Base-by-base conservation (phyloP, 2,888 invertebrate genomes). In the Acholoe squamosa region DNA sequence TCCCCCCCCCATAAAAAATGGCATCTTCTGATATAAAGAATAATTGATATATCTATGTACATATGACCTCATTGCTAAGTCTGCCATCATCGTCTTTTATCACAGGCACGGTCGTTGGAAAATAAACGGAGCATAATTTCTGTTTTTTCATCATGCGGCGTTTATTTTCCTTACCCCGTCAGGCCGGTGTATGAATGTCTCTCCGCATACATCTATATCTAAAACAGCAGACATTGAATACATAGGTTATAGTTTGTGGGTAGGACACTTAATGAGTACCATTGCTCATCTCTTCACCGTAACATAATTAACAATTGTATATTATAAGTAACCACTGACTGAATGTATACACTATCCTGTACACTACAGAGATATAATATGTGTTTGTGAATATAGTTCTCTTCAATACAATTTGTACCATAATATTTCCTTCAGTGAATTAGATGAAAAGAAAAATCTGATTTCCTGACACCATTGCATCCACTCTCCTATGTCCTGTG, bases 11-110 rank as follows among this genome's bases (percentile, higher is more conserved):
- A 5, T 3, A 14, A 1, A 25, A 71, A 28, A 14, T 28, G 71
- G 5, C 25, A 71, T 25, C 16, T 61, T 61, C 22, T 19, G 3
- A 28, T 28, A 16, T 28, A 14, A 22, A n/a, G 0, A 14, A 28
- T 28, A 71, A 71, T 71, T 14, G 33, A 34, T 80, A 80, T 33
- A 80, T n/a, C n/a, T 80, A 33, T 80, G 19, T 80, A 71, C 43
- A 80, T 22, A 80, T 28, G 19, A 28, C 76, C 28, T n/a, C 28
- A 5, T 5, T n/a, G 16, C 61, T 28, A 28, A 76, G 31, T 1
- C 5, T 80, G 19, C 22, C n/a, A 34, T 80, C n/a, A 0, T 80
- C 28, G 31, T 76, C 25, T 76, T 76, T 34, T 80, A 80, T 80
- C 80, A 80, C 80, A 80, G 80, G 33, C 43, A 14, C 33, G 19